Percentiles rank a stretch among this genome's conserved stretches.
Evolutionary conservation across 2,113 vertebrate species (phyloP).

Genomic region (Struthio camelus): DNA sequence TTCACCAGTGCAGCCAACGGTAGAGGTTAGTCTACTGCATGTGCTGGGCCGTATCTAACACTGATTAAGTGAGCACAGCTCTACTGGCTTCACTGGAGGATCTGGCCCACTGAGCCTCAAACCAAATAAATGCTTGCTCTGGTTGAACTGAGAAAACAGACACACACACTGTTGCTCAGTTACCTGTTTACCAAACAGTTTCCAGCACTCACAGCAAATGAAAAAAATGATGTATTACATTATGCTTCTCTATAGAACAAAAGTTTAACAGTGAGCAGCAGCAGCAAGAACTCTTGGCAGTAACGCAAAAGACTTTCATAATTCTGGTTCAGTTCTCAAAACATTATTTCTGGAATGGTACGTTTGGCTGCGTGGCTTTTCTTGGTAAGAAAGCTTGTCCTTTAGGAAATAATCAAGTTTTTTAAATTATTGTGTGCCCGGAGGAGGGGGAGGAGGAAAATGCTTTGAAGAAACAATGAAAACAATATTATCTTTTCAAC

Average conservation of each 20-base stretch:
- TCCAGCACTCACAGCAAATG: constrained; percentile 34
- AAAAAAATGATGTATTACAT: constrained; percentile 34
- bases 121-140: neutral
- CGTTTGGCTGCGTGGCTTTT: constrained; percentile 46
- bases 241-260: constrained; percentile 51
- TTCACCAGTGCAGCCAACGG: neutral
- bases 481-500: constrained; percentile 58
- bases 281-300: constrained; percentile 59
- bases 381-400: constrained; percentile 59
- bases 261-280: constrained; percentile 60
- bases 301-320: constrained; percentile 58
- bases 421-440: constrained; percentile 41
- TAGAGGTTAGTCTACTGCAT: neutral
- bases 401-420: constrained; percentile 71
- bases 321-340: constrained; percentile 66
- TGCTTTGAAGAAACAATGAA: constrained; percentile 51
- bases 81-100: neutral
- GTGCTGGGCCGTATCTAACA: neutral
- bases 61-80: neutral
- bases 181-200: neutral
- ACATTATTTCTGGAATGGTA: constrained; percentile 73
- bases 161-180: neutral
- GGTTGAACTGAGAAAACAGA: neutral
- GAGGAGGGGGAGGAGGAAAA: neutral
- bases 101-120: neutral